Evolutionary conservation across 92 coral and sea anemone species (phyloP).

Genomic region (Montipora capitata): DNA sequence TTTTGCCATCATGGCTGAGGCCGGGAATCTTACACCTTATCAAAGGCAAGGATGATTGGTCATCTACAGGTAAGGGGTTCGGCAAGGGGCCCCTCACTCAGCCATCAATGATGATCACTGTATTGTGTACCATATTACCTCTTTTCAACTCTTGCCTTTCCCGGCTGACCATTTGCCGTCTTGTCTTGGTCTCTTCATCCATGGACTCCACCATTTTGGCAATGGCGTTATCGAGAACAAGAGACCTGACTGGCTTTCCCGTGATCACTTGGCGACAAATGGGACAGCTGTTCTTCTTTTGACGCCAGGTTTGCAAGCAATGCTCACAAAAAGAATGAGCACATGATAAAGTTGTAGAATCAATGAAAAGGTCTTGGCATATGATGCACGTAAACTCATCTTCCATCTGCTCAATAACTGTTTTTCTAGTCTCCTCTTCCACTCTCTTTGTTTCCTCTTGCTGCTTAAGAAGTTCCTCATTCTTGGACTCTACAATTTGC

Average conservation of each 20-base stretch:
- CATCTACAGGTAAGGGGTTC: conserved; percentile 36
- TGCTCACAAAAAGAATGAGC: conserved; percentile 97
- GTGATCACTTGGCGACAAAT: conserved; percentile 89
- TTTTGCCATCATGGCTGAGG: conserved; percentile 28
- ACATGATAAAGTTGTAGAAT: conserved; percentile 91
- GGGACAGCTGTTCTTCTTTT: conserved; percentile 94
- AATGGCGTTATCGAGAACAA: conserved; percentile 98
- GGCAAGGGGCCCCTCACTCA: conserved; percentile 24
- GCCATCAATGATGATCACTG: conserved; percentile 63
- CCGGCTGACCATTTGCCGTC: conserved; percentile 82
- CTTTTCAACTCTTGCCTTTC: conserved; percentile 93
- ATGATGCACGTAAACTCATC: conserved; percentile 98
- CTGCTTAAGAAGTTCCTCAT: conserved; percentile 84
- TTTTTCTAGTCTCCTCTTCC: conserved; percentile 87
- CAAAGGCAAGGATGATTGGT: conserved; percentile 28
- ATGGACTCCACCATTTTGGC: conserved; percentile 94
- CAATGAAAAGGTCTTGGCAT: conserved; percentile 94
- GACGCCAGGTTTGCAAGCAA: conserved; percentile 92
- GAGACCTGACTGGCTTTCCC: conserved; percentile 90
- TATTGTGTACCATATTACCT: conserved; percentile 81
- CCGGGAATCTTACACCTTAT: conserved; percentile 33
- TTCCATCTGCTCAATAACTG: conserved; percentile 97
- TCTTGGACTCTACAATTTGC: conserved; percentile 83
- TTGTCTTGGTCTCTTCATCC: conserved; percentile 91
- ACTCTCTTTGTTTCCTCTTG: conserved; percentile 94